A percentile compares a stretch with the other conserved stretches of the same genome.
Conservation (phyloP, 2,888 invertebrate genomes). For the Uropetala carovei region DNA sequence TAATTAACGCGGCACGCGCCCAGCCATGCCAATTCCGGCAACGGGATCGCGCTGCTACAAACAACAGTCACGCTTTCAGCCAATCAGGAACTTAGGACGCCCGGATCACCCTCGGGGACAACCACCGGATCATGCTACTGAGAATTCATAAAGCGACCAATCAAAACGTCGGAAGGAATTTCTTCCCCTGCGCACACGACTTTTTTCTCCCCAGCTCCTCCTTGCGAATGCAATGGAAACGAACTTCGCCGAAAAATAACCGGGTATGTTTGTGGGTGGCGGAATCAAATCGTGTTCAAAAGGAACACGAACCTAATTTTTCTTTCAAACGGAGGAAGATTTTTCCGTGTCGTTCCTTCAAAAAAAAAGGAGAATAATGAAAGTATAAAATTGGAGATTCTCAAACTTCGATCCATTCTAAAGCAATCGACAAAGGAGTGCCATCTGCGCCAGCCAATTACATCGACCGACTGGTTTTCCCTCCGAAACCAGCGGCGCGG, state of each 20-base stretch:
- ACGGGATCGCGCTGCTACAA: background rate
- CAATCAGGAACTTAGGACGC: background rate
- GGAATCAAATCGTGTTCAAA: no score
- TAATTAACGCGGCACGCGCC: slow-evolving; percentile 35
- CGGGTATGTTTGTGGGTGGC: no score
- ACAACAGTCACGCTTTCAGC: slow-evolving; percentile 19
- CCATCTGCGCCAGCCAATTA: slow-evolving; percentile 60
- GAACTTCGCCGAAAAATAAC: no score
- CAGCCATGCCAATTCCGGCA: background rate
- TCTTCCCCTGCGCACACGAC: no score
- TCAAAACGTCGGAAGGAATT: background rate
- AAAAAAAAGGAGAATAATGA: background rate
- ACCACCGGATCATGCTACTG: background rate
- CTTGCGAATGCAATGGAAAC: no score
- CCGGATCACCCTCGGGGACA: background rate
- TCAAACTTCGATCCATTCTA: slow-evolving; percentile 37
- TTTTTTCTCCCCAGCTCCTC: no score
- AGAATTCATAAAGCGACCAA: background rate
- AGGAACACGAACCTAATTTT: no score
- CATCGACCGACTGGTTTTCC: slow-evolving; percentile 11
- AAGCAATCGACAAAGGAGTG: slow-evolving; percentile 43
- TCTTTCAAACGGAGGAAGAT: no score
- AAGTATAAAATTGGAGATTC: background rate
- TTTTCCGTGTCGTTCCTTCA: no score
- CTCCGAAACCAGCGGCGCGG: background rate